Evolutionary conservation across 2,888 invertebrate species (phyloP).

Genomic region (Cetonia aurata): DNA sequence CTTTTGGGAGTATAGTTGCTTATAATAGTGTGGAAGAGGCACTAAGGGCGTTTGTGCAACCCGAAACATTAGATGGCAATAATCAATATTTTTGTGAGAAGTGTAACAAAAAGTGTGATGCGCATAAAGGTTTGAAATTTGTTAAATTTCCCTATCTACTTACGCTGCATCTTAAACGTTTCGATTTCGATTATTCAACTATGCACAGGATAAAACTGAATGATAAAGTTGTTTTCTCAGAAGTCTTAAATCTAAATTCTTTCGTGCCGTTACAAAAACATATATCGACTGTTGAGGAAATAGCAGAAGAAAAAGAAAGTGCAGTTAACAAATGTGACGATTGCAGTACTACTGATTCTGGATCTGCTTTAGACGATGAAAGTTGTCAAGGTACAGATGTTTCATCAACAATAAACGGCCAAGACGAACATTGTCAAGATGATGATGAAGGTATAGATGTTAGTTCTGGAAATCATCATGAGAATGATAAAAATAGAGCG

Average conservation of each 20-base stretch:
- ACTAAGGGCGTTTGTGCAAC: conserved; percentile 84
- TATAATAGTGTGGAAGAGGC: conserved; percentile 88
- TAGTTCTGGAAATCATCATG: conserved; percentile 69
- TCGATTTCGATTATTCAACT: conserved; percentile 89
- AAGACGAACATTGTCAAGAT: conserved; percentile 67
- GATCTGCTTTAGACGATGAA: conserved; percentile 77
- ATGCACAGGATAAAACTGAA: conserved; percentile 89
- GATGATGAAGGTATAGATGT: conserved; percentile 78
- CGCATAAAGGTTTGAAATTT: conserved; percentile 91
- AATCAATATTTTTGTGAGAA: conserved; percentile 91
- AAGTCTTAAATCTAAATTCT: conserved; percentile 75
- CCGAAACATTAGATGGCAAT: conserved; percentile 84
- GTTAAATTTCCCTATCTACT: conserved; percentile 88
- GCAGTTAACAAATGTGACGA: conserved; percentile 72
- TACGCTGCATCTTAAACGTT: conserved; percentile 88
- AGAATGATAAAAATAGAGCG: conserved; percentile 69
- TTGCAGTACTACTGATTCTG: conserved; percentile 77
- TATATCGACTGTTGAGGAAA: conserved; percentile 59
- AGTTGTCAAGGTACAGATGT: conserved; percentile 67
- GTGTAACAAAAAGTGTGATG: conserved; percentile 88
- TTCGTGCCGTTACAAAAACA: conserved; percentile 68
- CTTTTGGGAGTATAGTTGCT: conserved; percentile 82
- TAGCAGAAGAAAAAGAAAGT: conserved; percentile 65
- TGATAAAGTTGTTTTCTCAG: conserved; percentile 71
- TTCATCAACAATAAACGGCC: conserved; percentile 63